phyloP scores from a whole-genome alignment of 92 coral and sea anemone genomes.

The Parazoanthus darwini region DNA sequence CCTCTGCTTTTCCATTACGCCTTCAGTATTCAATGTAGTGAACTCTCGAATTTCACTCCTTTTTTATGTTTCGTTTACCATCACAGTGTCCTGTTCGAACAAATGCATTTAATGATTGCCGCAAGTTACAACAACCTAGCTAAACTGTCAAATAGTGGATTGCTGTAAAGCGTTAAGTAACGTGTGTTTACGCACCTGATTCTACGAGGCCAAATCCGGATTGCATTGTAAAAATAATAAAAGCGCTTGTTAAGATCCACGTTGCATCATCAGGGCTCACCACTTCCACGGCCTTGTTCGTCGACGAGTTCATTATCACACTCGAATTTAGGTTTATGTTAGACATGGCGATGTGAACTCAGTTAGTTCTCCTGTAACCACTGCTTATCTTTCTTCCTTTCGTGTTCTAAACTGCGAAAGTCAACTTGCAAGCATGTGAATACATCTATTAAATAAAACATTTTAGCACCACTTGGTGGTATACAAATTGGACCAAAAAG shows the following conservation, averaged over 20 bases:
- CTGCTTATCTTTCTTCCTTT: neutral
- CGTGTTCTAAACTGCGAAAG: too few relatives aligned
- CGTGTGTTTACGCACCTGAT: conserved; percentile 11
- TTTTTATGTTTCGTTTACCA: too few relatives aligned
- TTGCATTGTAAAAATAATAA: conserved; percentile 96
- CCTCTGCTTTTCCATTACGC: too few relatives aligned
- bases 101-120: too few relatives aligned
- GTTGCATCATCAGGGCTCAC: conserved; percentile 88
- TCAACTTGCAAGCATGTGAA: neutral
- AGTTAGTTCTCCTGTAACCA: neutral
- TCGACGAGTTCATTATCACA: neutral
- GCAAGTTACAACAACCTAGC: too few relatives aligned
- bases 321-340: neutral
- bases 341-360: neutral
- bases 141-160: neutral
- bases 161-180: neutral
- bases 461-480: neutral
- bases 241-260: conserved; percentile 93
- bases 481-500: neutral
- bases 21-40: too few relatives aligned
- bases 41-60: too few relatives aligned
- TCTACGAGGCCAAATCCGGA: conserved; percentile 89
- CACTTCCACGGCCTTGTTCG: neutral
- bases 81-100: too few relatives aligned
- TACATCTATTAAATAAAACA: neutral